phyloP scores from a whole-genome alignment of 2,113 vertebrate genomes.

The Anguilla rostrata region DNA sequence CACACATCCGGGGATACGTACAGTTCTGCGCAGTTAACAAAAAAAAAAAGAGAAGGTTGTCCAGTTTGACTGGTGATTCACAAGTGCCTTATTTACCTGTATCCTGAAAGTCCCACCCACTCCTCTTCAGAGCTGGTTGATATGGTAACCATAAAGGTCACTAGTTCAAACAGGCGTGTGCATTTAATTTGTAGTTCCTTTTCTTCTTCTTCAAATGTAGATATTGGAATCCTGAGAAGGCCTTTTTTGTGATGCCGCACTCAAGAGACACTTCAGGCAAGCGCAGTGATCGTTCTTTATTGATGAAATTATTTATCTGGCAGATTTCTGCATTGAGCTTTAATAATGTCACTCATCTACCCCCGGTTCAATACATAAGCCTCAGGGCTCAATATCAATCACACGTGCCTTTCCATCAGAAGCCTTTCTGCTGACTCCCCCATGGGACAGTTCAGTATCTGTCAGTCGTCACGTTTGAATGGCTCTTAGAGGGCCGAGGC shows the following conservation, averaged over 20 bases:
- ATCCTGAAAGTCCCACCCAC: background rate
- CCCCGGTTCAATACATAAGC: background rate
- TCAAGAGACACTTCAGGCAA: background rate
- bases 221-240: background rate
- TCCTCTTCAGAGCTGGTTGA: background rate
- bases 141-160: constrained; percentile 6
- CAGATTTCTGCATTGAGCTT: background rate
- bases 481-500: background rate
- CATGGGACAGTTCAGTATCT: background rate
- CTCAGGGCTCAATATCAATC: constrained; percentile 28
- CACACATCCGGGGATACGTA: background rate
- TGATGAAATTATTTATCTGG: background rate
- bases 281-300: background rate
- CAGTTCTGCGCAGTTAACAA: background rate
- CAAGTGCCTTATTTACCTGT: background rate
- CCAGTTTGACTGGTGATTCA: background rate
- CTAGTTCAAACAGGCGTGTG: background rate
- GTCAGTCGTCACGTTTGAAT: background rate
- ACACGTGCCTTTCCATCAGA: constrained; percentile 29
- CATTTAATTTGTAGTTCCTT: background rate
- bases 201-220: background rate
- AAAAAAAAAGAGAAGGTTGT: background rate
- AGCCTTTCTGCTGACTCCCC: constrained; percentile 10
- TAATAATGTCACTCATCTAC: constrained; percentile 33
- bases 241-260: background rate